phyloP scores from a whole-genome alignment of 2,888 invertebrate species.

The Lissocephala sabroskyi region DNA sequence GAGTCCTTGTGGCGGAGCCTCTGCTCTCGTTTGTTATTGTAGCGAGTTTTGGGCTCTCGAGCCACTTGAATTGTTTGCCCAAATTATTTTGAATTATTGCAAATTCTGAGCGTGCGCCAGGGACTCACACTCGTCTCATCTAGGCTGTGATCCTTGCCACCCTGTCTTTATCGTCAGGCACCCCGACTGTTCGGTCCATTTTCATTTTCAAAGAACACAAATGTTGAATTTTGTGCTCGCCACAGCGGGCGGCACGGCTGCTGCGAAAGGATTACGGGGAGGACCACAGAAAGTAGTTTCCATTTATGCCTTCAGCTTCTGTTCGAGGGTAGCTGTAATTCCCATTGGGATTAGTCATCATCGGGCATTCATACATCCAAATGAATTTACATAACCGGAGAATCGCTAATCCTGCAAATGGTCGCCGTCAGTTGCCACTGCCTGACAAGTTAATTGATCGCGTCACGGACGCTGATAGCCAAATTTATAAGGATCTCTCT shows the following conservation, averaged over 20 bases:
- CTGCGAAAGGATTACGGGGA: slow-evolving; percentile 60
- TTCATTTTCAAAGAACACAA: slow-evolving; percentile 45
- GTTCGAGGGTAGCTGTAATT: neutral
- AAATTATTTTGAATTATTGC: slow-evolving; percentile 54
- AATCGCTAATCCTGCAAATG: too few species aligned
- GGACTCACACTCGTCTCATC: too few species aligned
- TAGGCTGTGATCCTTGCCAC: too few species aligned
- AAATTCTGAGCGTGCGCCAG: slow-evolving; percentile 17
- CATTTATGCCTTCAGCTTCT: neutral
- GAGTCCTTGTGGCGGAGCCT: neutral
- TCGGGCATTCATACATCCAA: too few species aligned
- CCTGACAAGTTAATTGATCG: too few species aligned
- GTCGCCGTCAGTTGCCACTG: too few species aligned
- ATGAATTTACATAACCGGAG: too few species aligned
- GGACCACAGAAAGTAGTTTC: slow-evolving; percentile 12
- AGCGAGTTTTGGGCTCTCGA: slow-evolving; percentile 17
- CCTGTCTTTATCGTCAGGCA: too few species aligned
- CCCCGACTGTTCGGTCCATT: slow-evolving; percentile 4
- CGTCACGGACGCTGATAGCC: too few species aligned
- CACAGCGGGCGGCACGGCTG: slow-evolving; percentile 51
- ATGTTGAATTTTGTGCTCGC: slow-evolving; percentile 50
- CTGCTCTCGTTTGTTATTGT: slow-evolving; percentile 1
- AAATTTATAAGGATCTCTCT: too few species aligned
- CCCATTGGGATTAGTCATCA: too few species aligned
- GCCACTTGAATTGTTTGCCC: slow-evolving; percentile 52